A percentile compares a stretch with the other conserved stretches of the same genome.
These are phyloP conservation scores for Scaptodrosophila lebanonensis DNA, from an alignment of 1,140 invertebrate species.

Conservation along the genomic window DNA sequence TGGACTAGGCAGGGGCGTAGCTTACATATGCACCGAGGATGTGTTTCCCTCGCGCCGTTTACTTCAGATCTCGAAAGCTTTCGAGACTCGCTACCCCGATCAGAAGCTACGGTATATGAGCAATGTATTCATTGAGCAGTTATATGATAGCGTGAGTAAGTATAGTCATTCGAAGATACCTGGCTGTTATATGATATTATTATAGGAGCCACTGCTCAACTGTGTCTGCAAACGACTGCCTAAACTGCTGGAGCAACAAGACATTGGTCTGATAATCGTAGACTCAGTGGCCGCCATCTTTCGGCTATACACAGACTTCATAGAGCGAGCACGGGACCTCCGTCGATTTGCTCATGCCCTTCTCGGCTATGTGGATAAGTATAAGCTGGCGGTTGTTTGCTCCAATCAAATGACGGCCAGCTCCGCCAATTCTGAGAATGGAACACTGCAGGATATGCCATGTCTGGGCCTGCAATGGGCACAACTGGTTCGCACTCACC, in stretches of 20 bases:
- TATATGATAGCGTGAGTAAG: constrained; percentile 79
- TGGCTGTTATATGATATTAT: not conserved
- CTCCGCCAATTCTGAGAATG: constrained; percentile 5
- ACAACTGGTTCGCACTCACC: constrained; percentile 82
- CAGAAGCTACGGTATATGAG: constrained; percentile 55
- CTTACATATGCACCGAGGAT: constrained; percentile 88
- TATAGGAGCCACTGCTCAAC: constrained; percentile 75
- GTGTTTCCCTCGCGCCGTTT: constrained; percentile 85
- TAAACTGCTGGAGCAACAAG: constrained; percentile 77
- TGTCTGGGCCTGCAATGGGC: constrained; percentile 84
- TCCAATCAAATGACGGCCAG: constrained; percentile 87
- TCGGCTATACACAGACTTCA: constrained; percentile 80
- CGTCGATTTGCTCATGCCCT: constrained; percentile 80
- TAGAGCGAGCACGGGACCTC: constrained; percentile 80
- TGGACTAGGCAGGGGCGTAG: constrained; percentile 79
- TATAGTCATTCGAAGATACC: too few relatives aligned
- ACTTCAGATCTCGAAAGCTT: constrained; percentile 77
- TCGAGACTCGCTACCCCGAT: constrained; percentile 48
- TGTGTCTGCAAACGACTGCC: constrained; percentile 80
- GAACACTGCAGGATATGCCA: constrained; percentile 75
- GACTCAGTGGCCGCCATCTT: constrained; percentile 88
- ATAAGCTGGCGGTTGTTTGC: constrained; percentile 82
- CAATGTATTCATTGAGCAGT: constrained; percentile 73
- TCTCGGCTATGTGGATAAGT: constrained; percentile 79
- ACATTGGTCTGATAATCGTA: constrained; percentile 83